Evolutionary conservation across 2,797 vertebrate species (phyloP).

Genomic region (Enteromius viviparus): DNA sequence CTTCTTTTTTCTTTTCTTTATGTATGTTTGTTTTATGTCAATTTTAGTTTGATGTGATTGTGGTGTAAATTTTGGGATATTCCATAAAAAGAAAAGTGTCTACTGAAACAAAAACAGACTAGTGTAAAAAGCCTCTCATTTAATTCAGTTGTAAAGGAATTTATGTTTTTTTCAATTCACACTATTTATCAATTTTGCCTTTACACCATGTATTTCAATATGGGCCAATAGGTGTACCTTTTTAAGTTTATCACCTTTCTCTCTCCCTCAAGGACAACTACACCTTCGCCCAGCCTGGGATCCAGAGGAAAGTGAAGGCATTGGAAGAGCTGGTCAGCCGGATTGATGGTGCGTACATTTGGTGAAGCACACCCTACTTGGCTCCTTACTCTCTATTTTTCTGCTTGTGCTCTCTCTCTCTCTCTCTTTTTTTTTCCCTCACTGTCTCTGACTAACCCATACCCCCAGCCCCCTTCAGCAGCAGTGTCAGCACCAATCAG

Average conservation of each 20-base stretch:
- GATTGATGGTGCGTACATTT: conserved; percentile 88
- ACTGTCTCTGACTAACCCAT: background rate
- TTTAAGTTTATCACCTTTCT: conserved; percentile 33
- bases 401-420: background rate
- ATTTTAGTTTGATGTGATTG: too few relatives aligned
- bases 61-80: too few relatives aligned
- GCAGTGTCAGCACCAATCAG: conserved; percentile 60
- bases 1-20: too few relatives aligned
- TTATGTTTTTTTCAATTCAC: background rate
- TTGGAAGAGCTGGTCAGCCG: conserved; percentile 93
- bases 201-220: background rate
- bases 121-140: background rate
- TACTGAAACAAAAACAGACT: background rate
- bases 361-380: conserved; percentile 21
- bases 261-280: conserved; percentile 84
- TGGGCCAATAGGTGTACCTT: background rate
- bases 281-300: conserved; percentile 96
- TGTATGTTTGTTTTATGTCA: too few relatives aligned
- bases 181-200: background rate
- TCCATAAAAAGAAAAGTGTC: too few relatives aligned
- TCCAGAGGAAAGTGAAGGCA: conserved; percentile 94
- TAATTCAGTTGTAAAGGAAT: background rate
- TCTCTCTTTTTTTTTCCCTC: background rate
- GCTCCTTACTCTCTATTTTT: conserved; percentile 15
- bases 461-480: conserved; percentile 45